Evolutionary conservation across 2,797 vertebrate species (phyloP).

Genomic region (Labroides dimidiatus): DNA sequence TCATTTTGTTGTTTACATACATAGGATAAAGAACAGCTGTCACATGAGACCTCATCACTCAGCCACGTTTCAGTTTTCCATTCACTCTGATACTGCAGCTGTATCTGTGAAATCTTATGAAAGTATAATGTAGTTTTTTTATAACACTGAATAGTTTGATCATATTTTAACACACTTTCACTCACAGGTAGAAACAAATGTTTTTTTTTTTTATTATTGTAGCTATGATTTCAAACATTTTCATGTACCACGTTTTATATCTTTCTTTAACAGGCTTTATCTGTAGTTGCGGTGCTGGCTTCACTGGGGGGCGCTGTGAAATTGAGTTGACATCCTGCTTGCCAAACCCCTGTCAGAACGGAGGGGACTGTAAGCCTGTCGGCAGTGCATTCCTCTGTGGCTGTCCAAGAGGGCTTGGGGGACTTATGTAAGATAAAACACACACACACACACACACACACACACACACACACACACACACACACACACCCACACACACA

Average conservation of each 20-base stretch:
- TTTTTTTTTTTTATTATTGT: neutral
- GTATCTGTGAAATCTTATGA: too few species aligned
- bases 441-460: conserved; percentile 16
- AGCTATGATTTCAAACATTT: neutral
- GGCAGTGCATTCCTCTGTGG: conserved; percentile 91
- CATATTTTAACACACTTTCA: too few species aligned
- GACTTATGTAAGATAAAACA: conserved; percentile 89
- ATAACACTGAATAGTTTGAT: too few species aligned
- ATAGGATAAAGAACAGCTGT: neutral
- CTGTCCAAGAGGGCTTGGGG: conserved; percentile 90
- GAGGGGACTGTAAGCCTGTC: conserved; percentile 89
- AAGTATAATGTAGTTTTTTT: too few species aligned
- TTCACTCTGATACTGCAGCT: neutral
- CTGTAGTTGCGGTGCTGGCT: conserved; percentile 92
- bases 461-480: conserved; percentile 15
- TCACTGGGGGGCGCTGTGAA: conserved; percentile 94
- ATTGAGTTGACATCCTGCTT: conserved; percentile 91
- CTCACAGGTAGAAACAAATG: neutral
- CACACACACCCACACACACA: conserved; percentile 14
- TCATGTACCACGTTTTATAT: conserved; percentile 6
- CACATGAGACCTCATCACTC: neutral
- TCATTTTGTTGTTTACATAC: conserved; percentile 5
- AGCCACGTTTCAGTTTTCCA: neutral
- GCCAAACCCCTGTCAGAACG: conserved; percentile 94
- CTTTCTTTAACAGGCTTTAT: conserved; percentile 84